Conservation (phyloP, 1,140 invertebrate species). For the Penaeus japonicus region DNA sequence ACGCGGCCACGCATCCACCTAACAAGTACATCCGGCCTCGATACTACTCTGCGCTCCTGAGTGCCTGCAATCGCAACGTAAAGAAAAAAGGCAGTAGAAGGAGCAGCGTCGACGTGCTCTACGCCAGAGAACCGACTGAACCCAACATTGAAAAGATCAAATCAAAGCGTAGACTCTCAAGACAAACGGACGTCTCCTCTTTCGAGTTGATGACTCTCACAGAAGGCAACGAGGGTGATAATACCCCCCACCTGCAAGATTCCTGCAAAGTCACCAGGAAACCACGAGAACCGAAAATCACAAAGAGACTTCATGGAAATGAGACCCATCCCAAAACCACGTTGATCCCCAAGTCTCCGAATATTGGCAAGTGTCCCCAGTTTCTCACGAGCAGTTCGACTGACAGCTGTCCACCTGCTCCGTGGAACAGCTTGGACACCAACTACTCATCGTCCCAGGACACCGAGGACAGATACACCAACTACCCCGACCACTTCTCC, state of each 20-base stretch:
- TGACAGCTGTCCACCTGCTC: conserved; percentile 27
- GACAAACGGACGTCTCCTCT: conserved; percentile 39
- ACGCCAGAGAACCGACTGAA: conserved; percentile 31
- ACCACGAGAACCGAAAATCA: neutral
- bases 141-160: conserved; percentile 33
- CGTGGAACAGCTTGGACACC: conserved; percentile 40
- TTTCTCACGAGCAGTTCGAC: conserved; percentile 11
- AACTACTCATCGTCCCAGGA: conserved; percentile 25
- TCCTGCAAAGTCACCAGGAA: neutral
- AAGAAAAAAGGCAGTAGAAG: conserved; percentile 18
- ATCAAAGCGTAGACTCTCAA: conserved; percentile 39
- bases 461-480: conserved; percentile 3
- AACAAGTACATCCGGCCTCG: neutral
- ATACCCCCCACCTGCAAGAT: neutral
- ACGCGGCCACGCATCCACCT: neutral
- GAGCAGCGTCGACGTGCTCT: conserved; percentile 35
- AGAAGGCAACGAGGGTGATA: conserved; percentile 36
- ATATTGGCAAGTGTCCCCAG: neutral
- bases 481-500: no score
- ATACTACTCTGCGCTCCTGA: conserved; percentile 27
- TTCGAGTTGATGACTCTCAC: conserved; percentile 31
- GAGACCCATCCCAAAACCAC: neutral
- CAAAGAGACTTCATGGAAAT: no score
- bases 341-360: neutral
- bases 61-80: neutral